Evolutionary conservation across 2,797 vertebrate genomes (phyloP).

Genomic region (Garrulus glandarius): DNA sequence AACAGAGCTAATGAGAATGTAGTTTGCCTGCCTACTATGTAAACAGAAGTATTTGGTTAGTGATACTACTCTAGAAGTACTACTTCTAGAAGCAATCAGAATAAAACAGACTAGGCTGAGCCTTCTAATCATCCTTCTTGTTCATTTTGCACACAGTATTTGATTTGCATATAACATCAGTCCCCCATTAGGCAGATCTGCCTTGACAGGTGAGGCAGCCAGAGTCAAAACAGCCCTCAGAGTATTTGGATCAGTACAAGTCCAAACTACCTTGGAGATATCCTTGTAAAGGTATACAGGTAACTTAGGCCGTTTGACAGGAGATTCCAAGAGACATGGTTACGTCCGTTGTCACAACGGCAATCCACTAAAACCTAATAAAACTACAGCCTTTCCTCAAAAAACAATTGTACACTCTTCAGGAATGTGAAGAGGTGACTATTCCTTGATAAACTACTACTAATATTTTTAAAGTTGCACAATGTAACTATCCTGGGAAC

Average conservation of each 20-base stretch:
- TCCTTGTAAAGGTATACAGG: not conserved
- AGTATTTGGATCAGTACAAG: not conserved
- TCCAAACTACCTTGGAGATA: not conserved
- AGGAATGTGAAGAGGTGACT: not conserved
- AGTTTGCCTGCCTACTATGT: not conserved
- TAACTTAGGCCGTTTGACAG: rapidly evolving
- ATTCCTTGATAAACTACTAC: not conserved
- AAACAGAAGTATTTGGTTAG: not conserved
- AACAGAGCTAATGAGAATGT: not conserved
- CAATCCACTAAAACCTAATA: not conserved
- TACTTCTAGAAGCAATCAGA: not conserved
- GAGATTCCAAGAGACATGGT: not conserved
- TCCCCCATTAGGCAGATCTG: not conserved
- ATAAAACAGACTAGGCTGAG: not conserved
- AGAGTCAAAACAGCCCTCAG: not conserved
- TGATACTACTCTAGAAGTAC: not conserved
- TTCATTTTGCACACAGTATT: not conserved
- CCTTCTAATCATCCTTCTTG: not conserved
- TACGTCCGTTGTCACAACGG: not conserved
- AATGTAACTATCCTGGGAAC: not conserved
- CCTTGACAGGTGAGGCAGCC: not conserved
- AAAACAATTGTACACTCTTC: not conserved
- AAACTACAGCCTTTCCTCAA: not conserved
- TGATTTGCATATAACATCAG: not conserved
- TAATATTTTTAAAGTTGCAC: not conserved